phyloP scores from a whole-genome alignment of 1,140 invertebrate genomes.

The Drosophila lacertosa region DNA sequence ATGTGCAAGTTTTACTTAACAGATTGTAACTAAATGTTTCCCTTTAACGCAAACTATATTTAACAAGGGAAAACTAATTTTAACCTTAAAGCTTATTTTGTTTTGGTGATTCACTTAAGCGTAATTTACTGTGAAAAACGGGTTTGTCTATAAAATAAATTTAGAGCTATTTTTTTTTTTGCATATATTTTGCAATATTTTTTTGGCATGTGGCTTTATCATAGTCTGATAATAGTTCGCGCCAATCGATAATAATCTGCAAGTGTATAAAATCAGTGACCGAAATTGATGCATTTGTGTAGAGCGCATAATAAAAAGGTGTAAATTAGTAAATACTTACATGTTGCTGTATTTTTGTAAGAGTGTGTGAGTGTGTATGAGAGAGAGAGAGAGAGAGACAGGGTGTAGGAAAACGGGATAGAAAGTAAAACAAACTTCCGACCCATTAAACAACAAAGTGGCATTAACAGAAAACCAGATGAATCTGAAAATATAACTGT shows the following conservation, averaged over 20 bases:
- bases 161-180: no score
- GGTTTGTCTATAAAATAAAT: no score
- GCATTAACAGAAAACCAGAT: slow-evolving; percentile 48
- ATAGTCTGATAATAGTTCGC: background rate
- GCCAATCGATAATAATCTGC: background rate
- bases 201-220: background rate
- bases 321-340: slow-evolving; percentile 76
- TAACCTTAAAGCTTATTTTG: no score
- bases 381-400: background rate
- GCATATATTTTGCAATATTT: no score
- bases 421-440: slow-evolving; percentile 59
- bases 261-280: slow-evolving; percentile 49
- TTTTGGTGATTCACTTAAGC: no score
- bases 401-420: slow-evolving; percentile 1
- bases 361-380: slow-evolving; percentile 7
- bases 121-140: no score
- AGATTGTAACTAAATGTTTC: no score
- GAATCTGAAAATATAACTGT: slow-evolving; percentile 34
- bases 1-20: no score
- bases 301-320: slow-evolving; percentile 56
- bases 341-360: slow-evolving; percentile 13
- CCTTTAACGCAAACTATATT: no score
- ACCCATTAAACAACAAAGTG: slow-evolving; percentile 73
- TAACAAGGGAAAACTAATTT: no score
- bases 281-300: slow-evolving; percentile 48